These are phyloP conservation scores for Thymelicus sylvestris DNA, from an alignment of 2,888 invertebrate species.

Conservation along the genomic window DNA sequence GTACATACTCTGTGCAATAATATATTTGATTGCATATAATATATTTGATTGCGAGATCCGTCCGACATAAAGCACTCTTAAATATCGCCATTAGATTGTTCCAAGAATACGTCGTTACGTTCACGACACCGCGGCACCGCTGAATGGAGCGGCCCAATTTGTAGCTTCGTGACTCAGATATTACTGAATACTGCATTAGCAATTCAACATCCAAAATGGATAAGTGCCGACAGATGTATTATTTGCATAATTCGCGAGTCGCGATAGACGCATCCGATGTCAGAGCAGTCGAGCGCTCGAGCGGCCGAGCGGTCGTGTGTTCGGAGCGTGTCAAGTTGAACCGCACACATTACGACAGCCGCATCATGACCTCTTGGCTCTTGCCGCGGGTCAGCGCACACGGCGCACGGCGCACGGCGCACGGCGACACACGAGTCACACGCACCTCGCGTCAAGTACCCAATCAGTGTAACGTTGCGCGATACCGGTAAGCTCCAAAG, in stretches of 20 bases:
- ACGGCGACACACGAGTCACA: not conserved
- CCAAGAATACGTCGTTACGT: slow-evolving; percentile 21
- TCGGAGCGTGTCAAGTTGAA: slow-evolving; percentile 27
- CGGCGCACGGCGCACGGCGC: not conserved
- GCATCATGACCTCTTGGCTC: slow-evolving; percentile 25
- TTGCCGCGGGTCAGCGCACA: slow-evolving; percentile 6
- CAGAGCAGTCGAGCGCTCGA: slow-evolving; percentile 22
- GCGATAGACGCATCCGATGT: not conserved
- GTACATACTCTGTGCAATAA: not conserved
- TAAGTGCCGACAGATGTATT: slow-evolving; percentile 19
- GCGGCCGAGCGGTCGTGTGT: slow-evolving; percentile 9
- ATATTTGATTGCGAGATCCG: slow-evolving; percentile 20
- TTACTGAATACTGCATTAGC: slow-evolving; percentile 25
- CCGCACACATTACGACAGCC: slow-evolving; percentile 22
- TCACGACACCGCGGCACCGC: slow-evolving; percentile 9
- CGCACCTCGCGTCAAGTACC: slow-evolving; percentile 16
- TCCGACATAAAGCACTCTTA: slow-evolving; percentile 18
- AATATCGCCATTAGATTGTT: slow-evolving; percentile 26
- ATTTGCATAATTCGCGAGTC: slow-evolving; percentile 11
- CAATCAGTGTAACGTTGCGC: slow-evolving; percentile 17
- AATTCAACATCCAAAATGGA: slow-evolving; percentile 18
- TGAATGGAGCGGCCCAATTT: slow-evolving; percentile 20
- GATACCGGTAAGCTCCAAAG: slow-evolving; percentile 42
- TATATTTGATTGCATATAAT: slow-evolving; percentile 5
- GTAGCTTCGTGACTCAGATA: slow-evolving; percentile 29